Base-by-base conservation (phyloP, 2,113 vertebrate species). In the Ptilorrhoa leucosticta region DNA sequence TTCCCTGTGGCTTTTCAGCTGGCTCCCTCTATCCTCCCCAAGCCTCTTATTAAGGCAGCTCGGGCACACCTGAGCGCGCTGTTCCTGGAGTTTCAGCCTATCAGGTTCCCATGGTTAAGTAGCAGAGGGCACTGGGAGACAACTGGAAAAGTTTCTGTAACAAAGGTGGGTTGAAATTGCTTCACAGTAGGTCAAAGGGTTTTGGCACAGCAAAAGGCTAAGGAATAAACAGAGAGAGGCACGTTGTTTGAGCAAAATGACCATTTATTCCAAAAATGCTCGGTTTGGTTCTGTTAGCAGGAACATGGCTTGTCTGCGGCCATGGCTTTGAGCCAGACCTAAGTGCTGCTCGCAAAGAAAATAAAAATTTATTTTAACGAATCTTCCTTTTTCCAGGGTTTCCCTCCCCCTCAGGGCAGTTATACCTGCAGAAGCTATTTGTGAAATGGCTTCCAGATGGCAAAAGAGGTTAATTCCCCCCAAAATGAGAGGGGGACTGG, bases 391-490 rank as follows among this genome's bases (percentile, higher is more conserved):
- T 89, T 66, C 53, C 2, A 0, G 82, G 57, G 47, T 82, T n/a
- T 90, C 64, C 23, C 23, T 54, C 28, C 42, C 47, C 28, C 24
- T 64, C 72, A 56, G 54, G 75, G 75, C 71, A 90, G 42, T 42
- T 57, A 7, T 96, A 96, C 89, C 89, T 95, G 76, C 83, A 89
- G 86, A 93, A 96, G 61, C 51, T 71, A 81, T 96, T 96, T 92
- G 51, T 44, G 51, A 86, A 95, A 96, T 93, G 51, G 60, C 83
- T 96, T 96, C 93, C 88, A 95, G 93, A 94, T 90, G 92, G 82
- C 69, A 89, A 28, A 86, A 83, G 71, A 44, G 51, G 64, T 88
- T 42, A 80, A 50, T 40, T 44, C 30, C 31, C 72, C 77, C 28
- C 17, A 14, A 37, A 83, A 72, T 4, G 54, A 92, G 63, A 80